Conservation (phyloP, 2,888 invertebrate genomes). For the Scaptodrosophila latifasciaeformis region DNA sequence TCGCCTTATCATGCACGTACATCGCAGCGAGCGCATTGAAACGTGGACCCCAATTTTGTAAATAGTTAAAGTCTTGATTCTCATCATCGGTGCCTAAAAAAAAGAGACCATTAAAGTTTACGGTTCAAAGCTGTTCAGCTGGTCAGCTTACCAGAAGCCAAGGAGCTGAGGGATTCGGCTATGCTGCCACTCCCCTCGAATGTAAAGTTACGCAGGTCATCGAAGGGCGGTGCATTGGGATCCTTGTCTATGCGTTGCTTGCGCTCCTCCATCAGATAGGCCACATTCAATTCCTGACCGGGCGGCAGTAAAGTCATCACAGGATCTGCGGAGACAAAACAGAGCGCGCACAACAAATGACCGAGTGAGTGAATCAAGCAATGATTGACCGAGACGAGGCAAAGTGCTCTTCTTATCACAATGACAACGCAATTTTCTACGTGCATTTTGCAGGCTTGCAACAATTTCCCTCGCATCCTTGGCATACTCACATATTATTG, state of each 20-base stretch:
- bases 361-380: conserved; percentile 1
- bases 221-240: conserved; percentile 97
- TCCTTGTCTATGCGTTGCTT: conserved; percentile 97
- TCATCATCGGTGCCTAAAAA: conserved; percentile 93
- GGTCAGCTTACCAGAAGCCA: conserved; percentile 86
- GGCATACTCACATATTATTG: conserved; percentile 76
- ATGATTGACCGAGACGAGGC: too few relatives aligned
- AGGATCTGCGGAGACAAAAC: conserved; percentile 77
- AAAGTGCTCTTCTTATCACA: too few relatives aligned
- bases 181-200: conserved; percentile 99
- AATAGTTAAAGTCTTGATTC: conserved; percentile 96
- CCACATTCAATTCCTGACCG: conserved; percentile 88
- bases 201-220: conserved; percentile 98
- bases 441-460: not conserved
- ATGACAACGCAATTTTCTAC: conserved; percentile 9
- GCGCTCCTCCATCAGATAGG: conserved; percentile 96
- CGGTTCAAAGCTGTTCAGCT: too few relatives aligned
- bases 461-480: too few relatives aligned
- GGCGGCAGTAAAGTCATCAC: conserved; percentile 77
- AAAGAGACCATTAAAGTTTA: conserved; percentile 1
- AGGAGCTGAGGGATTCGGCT: conserved; percentile 95
- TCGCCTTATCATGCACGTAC: conserved; percentile 80
- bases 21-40: conserved; percentile 97
- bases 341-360: conserved; percentile 1
- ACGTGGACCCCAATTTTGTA: conserved; percentile 97